These are phyloP conservation scores for Greenwoodochromis staneri DNA, from an alignment of 2,113 vertebrate species.

Conservation along the genomic window DNA sequence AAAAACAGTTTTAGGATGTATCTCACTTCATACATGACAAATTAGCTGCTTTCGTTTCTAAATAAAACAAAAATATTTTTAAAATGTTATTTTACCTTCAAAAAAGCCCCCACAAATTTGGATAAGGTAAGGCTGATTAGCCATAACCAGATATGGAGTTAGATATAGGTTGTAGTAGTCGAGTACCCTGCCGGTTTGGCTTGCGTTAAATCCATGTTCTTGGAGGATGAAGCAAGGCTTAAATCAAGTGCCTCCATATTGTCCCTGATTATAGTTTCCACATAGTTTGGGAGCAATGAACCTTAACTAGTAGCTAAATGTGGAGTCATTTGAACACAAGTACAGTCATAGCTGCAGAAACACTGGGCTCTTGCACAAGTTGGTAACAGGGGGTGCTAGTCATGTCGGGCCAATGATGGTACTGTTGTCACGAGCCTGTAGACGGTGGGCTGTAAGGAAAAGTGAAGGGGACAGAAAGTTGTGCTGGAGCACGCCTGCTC, in stretches of 20 bases:
- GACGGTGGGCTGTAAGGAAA: neutral
- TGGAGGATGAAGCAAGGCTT: constrained; percentile 21
- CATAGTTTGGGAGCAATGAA: constrained; percentile 45
- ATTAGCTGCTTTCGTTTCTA: constrained; percentile 13
- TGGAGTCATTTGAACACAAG: constrained; percentile 25
- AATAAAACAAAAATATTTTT: constrained; percentile 23
- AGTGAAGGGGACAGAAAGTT: neutral
- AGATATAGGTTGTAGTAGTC: neutral
- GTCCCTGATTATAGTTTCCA: constrained; percentile 49
- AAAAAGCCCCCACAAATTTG: neutral
- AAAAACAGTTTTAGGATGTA: constrained; percentile 23
- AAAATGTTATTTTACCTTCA: neutral
- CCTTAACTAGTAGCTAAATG: constrained; percentile 37
- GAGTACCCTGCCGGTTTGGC: neutral
- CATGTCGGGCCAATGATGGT: constrained; percentile 4
- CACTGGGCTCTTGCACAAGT: constrained; percentile 20
- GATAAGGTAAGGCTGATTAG: constrained; percentile 9
- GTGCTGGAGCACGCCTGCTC: constrained; percentile 27
- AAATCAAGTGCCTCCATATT: constrained; percentile 27
- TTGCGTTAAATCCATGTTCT: constrained; percentile 29
- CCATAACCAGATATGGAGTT: neutral
- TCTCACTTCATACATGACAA: constrained; percentile 27
- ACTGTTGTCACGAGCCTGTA: neutral
- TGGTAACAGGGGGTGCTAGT: constrained; percentile 20
- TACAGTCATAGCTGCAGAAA: constrained; percentile 24